A percentile compares a stretch with the other conserved stretches of the same genome.
These are phyloP conservation scores for Copidosoma aretas DNA, from an alignment of 2,888 invertebrate species.

Conservation along the genomic window DNA sequence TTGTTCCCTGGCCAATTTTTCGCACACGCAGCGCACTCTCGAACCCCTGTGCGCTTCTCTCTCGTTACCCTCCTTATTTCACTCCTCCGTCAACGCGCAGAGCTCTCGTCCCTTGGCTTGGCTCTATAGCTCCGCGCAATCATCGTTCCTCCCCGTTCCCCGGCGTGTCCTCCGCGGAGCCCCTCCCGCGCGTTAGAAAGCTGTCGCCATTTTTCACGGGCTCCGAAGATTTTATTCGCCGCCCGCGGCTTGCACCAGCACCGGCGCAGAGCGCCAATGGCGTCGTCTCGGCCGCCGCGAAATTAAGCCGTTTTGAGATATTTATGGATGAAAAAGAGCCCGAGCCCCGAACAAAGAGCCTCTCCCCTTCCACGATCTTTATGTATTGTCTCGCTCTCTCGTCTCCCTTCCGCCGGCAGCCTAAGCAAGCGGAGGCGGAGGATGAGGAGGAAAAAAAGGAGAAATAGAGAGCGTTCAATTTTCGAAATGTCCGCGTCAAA, in stretches of 20 bases:
- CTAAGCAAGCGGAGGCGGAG: conserved; percentile 25
- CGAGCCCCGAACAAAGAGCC: conserved; percentile 48
- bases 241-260: conserved; percentile 41
- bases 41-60: conserved; percentile 23
- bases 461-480: conserved; percentile 26
- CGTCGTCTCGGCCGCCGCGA: conserved; percentile 47
- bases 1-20: conserved; percentile 32
- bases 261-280: no score
- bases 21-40: conserved; percentile 25
- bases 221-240: conserved; percentile 57
- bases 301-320: conserved; percentile 63
- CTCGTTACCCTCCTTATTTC: conserved; percentile 40
- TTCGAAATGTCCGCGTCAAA: conserved; percentile 39
- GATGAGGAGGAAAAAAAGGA: conserved; percentile 24
- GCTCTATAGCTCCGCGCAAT: background rate
- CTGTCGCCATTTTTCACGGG: conserved; percentile 59
- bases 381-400: background rate
- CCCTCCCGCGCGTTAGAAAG: conserved; percentile 34
- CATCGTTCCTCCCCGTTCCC: background rate
- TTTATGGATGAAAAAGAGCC: conserved; percentile 59
- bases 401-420: conserved; percentile 4
- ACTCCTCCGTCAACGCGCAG: conserved; percentile 22
- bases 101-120: conserved; percentile 5
- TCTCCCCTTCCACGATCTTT: conserved; percentile 26
- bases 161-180: background rate